These are phyloP conservation scores for Tympanoctomys barrerae DNA, from an alignment of 2,797 vertebrate genomes.

Conservation along the genomic window DNA sequence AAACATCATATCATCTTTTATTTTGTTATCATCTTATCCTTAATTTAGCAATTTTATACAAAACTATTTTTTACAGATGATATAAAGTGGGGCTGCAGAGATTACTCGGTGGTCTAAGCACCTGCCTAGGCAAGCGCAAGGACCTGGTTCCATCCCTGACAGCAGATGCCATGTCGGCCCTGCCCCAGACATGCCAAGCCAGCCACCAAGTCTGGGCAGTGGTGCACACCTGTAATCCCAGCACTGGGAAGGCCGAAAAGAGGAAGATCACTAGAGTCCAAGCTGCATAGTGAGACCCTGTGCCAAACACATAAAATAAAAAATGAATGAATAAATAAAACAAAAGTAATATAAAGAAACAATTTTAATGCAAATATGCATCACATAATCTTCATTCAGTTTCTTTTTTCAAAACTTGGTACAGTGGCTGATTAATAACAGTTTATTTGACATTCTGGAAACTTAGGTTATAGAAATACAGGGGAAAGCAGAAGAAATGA, in stretches of 20 bases:
- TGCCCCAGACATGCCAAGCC: no score
- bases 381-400: background rate
- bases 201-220: no score
- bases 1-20: background rate
- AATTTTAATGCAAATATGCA: background rate
- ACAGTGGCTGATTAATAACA: slow-evolving; percentile 31
- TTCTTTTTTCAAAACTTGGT: slow-evolving; percentile 28
- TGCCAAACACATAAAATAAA: no score
- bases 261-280: no score
- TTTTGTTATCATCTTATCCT: background rate
- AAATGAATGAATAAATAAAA: no score
- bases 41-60: background rate
- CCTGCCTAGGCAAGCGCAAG: no score
- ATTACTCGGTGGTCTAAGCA: no score
- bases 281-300: no score
- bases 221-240: no score
- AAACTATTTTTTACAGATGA: background rate
- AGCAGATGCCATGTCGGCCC: no score
- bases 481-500: background rate
- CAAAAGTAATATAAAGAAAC: background rate
- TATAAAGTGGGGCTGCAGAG: background rate
- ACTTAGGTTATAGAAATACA: slow-evolving; percentile 46
- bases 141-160: no score
- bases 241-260: no score
- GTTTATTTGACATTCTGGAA: slow-evolving; percentile 25